phyloP scores from a whole-genome alignment of 1,140 invertebrate species.

The Portunus trituberculatus region DNA sequence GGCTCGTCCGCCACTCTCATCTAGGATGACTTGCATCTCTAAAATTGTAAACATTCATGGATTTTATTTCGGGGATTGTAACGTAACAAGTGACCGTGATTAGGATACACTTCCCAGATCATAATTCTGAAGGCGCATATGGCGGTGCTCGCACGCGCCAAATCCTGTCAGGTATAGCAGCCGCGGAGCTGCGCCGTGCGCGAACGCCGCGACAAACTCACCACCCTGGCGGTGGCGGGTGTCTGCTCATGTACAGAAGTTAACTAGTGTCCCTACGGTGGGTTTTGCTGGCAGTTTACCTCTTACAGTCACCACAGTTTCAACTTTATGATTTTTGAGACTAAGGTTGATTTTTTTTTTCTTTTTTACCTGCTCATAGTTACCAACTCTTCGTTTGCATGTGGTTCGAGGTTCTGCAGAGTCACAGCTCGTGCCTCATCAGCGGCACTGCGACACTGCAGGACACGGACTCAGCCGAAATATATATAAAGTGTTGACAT shows the following conservation, averaged over 20 bases:
- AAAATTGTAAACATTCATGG: too few relatives aligned
- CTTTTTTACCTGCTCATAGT: constrained; percentile 9
- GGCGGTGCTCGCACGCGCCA: neutral
- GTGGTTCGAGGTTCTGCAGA: neutral
- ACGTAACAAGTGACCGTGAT: too few relatives aligned
- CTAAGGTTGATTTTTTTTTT: neutral
- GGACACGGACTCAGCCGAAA: neutral
- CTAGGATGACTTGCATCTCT: neutral
- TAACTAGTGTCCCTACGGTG: neutral
- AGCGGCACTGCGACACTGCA: neutral
- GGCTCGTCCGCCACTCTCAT: neutral
- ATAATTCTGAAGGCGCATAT: neutral
- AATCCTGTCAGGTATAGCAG: neutral
- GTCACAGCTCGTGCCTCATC: neutral
- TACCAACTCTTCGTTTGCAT: neutral
- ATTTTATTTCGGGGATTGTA: too few relatives aligned
- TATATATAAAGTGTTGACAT: neutral
- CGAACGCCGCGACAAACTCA: neutral
- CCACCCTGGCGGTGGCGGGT: neutral
- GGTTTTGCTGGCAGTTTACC: constrained; percentile 10
- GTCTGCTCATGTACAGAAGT: constrained; percentile 21
- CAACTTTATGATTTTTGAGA: neutral
- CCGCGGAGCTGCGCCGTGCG: too few relatives aligned
- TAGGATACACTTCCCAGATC: neutral
- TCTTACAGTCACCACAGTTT: too few relatives aligned